Base-by-base conservation (phyloP, 1,140 invertebrate genomes). In the Nomia melanderi region DNA sequence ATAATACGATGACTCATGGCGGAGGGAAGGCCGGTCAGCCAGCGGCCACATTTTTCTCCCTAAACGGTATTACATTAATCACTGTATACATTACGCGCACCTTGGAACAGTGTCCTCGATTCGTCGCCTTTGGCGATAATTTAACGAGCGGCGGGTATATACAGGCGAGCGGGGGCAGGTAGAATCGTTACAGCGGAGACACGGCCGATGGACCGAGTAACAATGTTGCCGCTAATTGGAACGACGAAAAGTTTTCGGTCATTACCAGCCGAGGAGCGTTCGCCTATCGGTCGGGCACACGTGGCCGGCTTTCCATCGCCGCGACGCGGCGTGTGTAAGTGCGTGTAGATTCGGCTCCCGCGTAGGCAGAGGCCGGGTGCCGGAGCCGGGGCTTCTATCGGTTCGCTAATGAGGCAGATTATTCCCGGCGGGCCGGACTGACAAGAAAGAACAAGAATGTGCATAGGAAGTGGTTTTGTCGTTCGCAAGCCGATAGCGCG, bases 381-480 rank as follows among this genome's bases (percentile, higher is more conserved):
- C 47, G 20, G 47, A 3, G 41, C 41, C 76, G 33, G 27, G 23
- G 62, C 56, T 81, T 84, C 65, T 81, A 85, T 87, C 86, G 77
- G 79, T 76, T 72, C 54, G 78, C 78, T 88, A 88, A 87, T 86
- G 86, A 88, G 87, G 65, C 83, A 86, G 83, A 88, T 87, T 89
- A 88, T 83, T 75, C 71, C 39, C 73, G 78, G 71, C 7, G 72
- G 74, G 11, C 53, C 56, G 69, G 63, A 67, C 74, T 59, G 84
- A 81, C 77, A 79, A 86, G 82, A 83, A 86, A 78, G 78, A 74
- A 80, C 78, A 71, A 83, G 79, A 65, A 78, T 87, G 76, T 82
- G 83, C 83, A 84, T 88, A 87, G 88, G 88, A 89, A 89, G 81
- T 86, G 87, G 84, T 78, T 86, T 90, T 85, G 77, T 85, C 84